Evolutionary conservation across 1,140 invertebrate genomes (phyloP), one percentile per base, ranked within the genome.

Genomic region (Cydia splendana): DNA sequence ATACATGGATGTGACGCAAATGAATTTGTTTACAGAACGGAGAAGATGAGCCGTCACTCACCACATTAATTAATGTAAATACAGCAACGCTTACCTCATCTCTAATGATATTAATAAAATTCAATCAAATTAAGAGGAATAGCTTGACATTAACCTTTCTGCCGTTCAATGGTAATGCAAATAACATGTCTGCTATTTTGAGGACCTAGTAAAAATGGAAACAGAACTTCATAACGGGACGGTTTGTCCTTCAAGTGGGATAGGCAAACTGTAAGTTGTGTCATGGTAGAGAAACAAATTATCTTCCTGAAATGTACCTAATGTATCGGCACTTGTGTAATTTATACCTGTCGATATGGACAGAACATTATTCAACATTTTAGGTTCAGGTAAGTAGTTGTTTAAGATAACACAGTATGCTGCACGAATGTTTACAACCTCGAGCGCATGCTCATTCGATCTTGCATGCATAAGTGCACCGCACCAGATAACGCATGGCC

Each of bases 381-480:
- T 48, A 48, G 45, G 45, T 12, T 48, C 4, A 48, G 45, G 45
- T 48, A 48, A 48, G 13, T 15, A 48, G 12, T 13, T 48, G 45
- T 15, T 48, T 15, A 48, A 48, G 45, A 48, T 48, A 48, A 13
- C 0, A n/a, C 51, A 18, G 5, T 18, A 53, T 53, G 65, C n/a
- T 71, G 30, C 67, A 38, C 67, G 9, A 42, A 18, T 71, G 34
- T 42, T 42, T 38, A 71, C 34, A 18, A 71, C 30, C 65, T 38
- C 34, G 38, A 38, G 30, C 20, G 57, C 57, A 62, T 62, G 57
- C 57, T 62, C 57, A 24, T 5, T 24, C 57, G 57, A 62, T 62
- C 67, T 71, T 71, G 67, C 67, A 71, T 38, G 67, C 67, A 71
- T 71, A 71, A 71, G 67, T 71, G 67, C 38, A 18, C 67, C 34